These are phyloP conservation scores for Dinomys branickii DNA, from an alignment of 2,113 vertebrate genomes.

Conservation along the genomic window DNA sequence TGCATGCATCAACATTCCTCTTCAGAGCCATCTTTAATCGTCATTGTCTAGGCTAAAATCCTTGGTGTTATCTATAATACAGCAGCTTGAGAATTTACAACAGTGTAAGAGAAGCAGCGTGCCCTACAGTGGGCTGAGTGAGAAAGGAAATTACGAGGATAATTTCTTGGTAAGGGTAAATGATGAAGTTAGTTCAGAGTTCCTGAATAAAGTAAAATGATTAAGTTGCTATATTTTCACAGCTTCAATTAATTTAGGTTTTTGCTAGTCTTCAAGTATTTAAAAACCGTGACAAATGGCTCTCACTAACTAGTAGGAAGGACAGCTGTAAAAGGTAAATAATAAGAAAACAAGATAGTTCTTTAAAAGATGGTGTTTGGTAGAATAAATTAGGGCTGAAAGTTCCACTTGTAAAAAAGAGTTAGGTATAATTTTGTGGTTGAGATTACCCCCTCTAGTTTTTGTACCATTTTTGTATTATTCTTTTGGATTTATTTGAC, in stretches of 20 bases:
- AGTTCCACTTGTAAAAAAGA: background rate
- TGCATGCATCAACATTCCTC: background rate
- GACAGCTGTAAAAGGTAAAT: background rate
- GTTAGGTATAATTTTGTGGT: background rate
- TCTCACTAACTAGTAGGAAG: background rate
- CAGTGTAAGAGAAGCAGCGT: background rate
- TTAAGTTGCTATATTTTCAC: background rate
- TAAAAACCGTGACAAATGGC: background rate
- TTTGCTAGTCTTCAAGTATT: background rate
- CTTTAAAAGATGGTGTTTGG: background rate
- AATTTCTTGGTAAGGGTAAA: too few species aligned
- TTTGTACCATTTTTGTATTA: background rate
- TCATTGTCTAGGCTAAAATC: background rate
- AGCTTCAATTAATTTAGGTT: background rate
- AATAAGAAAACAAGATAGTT: background rate
- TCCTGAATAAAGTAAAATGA: background rate
- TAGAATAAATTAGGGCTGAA: background rate
- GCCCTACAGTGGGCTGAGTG: background rate
- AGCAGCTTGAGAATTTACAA: background rate
- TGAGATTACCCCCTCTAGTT: background rate
- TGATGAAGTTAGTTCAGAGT: background rate
- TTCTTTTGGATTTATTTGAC: background rate
- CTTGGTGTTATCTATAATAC: too few species aligned
- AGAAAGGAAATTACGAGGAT: background rate
- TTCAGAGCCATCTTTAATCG: background rate